Evolutionary conservation across 2,113 vertebrate genomes (phyloP), one percentile per base, ranked within the genome.

Genomic region (Phocoena sinus): DNA sequence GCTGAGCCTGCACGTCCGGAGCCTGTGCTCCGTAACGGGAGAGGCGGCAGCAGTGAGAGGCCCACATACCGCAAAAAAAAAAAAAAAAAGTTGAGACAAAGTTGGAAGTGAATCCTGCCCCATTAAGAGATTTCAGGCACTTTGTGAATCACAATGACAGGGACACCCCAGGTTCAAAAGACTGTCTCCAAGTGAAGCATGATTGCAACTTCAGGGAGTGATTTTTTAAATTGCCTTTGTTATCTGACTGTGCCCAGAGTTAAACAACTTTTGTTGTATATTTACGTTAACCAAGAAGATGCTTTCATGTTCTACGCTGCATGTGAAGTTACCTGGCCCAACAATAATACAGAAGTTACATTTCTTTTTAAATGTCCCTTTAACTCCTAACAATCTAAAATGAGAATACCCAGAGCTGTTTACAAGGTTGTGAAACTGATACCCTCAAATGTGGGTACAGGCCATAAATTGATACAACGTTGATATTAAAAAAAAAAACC

Each of bases 41-140:
- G 41, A 41, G 41, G 41, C 0, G 0, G 0, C 41, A 41, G 0
- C 41, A 41, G 41, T 41, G 41, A 41, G 41, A 41, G 41, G 41
- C 41, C 41, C 41, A 0, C 6, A 0, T 41, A 41, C 41, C 41
- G 41, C 41, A 41, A 41, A 41, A 41, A 41, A 41, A 41, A 41
- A 41, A 41, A 41, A 31, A 23, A 44, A 31, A 8, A 17, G 18
- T 8, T 5, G 28, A 3, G 21, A 33, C 62, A 17, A 50, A 13
- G 8, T 21, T 33, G n/a, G 21, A 28, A 41, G 33, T 8, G 18
- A 44, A 28, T 26, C 53, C 63, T 6, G 3, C 33, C 14, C 36
- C 50, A 2, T 1, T 1, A 6, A 6, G 71, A n/a, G 23, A 10
- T 12, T 0, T 21, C 50, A 17, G 70, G 8, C n/a, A 12, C 93